These are phyloP conservation scores for Oncorhynchus masou DNA, from an alignment of 2,113 vertebrate genomes.

Conservation along the genomic window DNA sequence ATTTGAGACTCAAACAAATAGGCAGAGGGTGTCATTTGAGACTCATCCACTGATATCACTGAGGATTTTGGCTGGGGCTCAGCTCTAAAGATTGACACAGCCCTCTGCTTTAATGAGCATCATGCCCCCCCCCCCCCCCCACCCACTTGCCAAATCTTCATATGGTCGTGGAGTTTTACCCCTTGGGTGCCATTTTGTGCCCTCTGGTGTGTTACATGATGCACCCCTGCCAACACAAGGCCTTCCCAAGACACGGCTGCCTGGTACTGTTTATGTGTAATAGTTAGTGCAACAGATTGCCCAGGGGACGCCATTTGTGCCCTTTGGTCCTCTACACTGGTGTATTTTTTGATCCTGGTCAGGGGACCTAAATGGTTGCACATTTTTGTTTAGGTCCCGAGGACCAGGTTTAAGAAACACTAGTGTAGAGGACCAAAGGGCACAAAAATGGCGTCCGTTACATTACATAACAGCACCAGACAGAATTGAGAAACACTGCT, in stretches of 20 bases:
- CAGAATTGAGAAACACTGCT: not conserved
- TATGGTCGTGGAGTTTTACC: not conserved
- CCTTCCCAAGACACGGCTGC: not conserved
- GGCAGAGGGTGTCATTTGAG: too few species aligned
- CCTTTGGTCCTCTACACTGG: not conserved
- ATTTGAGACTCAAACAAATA: too few species aligned
- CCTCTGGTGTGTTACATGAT: not conserved
- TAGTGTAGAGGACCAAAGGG: too few species aligned
- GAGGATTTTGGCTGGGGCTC: conserved; percentile 50
- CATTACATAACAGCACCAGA: too few species aligned
- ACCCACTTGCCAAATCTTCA: not conserved
- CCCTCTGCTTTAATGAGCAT: not conserved
- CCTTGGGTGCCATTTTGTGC: not conserved
- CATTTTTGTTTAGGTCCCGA: too few species aligned
- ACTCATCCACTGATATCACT: conserved; percentile 25
- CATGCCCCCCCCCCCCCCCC: not conserved
- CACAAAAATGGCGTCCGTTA: too few species aligned
- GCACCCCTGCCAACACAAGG: not conserved
- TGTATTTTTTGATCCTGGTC: too few species aligned
- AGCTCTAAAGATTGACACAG: conserved; percentile 40
- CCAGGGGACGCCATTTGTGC: not conserved
- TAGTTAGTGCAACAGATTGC: not conserved
- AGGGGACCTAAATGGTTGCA: too few species aligned
- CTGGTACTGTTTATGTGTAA: not conserved
- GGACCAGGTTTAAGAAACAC: too few species aligned